Conservation (phyloP, 2,113 vertebrate species). For the Gnathonemus echidnorhynchus region DNA sequence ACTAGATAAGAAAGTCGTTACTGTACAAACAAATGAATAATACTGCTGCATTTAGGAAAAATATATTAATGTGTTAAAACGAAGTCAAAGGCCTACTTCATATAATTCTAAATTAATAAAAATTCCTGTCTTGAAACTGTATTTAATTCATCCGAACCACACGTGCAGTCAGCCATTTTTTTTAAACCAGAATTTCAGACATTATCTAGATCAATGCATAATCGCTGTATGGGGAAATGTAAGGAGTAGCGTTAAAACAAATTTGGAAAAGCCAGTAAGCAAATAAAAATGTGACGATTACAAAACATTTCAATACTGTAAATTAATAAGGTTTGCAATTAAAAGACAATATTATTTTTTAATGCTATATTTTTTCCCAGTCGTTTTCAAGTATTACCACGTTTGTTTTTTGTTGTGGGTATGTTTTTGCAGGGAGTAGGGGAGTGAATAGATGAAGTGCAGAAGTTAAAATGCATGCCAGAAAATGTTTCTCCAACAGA, state of each 20-base stretch:
- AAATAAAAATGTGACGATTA: background rate
- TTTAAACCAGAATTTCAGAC: background rate
- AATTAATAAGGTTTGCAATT: background rate
- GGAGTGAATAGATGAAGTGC: slow-evolving; percentile 10
- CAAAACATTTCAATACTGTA: background rate
- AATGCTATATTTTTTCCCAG: background rate
- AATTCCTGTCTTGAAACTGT: background rate
- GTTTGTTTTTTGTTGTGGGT: background rate
- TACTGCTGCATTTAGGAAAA: background rate
- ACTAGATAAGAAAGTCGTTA: background rate
- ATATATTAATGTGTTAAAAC: background rate
- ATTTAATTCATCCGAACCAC: background rate
- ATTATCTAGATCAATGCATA: background rate
- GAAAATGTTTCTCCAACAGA: slow-evolving; percentile 29
- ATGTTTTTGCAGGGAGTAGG: background rate
- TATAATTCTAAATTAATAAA: background rate
- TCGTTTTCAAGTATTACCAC: background rate
- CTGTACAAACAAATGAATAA: background rate
- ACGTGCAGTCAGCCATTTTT: background rate
- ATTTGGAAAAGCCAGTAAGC: background rate
- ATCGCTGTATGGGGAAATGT: background rate
- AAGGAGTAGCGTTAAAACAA: background rate
- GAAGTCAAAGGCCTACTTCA: background rate
- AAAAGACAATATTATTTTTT: background rate
- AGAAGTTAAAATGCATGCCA: slow-evolving; percentile 44